phyloP scores from a whole-genome alignment of 2,888 invertebrate species.

The Trachelus iudaicus region DNA sequence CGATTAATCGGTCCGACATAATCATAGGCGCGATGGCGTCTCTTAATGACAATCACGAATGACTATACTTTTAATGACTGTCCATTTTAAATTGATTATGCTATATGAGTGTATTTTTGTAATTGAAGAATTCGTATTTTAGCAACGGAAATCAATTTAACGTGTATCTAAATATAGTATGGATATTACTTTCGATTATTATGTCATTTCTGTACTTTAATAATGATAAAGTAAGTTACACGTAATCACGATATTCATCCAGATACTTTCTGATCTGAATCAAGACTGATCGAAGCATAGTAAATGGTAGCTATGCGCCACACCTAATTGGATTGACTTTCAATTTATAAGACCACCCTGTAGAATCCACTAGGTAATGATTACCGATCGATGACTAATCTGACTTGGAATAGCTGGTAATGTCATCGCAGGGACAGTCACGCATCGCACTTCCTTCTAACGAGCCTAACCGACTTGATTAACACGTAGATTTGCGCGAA shows the following conservation, averaged over 20 bases:
- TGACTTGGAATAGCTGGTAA: conserved; percentile 21
- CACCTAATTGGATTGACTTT: conserved; percentile 44
- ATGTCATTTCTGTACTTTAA: too few species aligned
- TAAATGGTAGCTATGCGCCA: neutral
- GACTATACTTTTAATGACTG: neutral
- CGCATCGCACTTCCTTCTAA: conserved; percentile 14
- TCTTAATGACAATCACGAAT: neutral
- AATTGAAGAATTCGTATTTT: neutral
- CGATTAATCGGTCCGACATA: neutral
- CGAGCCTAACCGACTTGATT: conserved; percentile 36
- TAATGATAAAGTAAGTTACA: neutral
- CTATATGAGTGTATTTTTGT: neutral
- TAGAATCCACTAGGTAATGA: conserved; percentile 21
- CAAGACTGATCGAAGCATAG: neutral
- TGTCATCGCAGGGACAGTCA: conserved; percentile 20
- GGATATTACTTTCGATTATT: neutral
- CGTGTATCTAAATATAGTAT: neutral
- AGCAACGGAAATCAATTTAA: neutral
- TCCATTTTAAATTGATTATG: neutral
- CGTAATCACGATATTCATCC: neutral
- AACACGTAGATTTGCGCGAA: conserved; percentile 21
- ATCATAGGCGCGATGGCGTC: neutral
- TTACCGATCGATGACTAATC: conserved; percentile 50
- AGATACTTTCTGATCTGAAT: neutral
- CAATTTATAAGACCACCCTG: conserved; percentile 28